Evolutionary conservation across 2,888 invertebrate species (phyloP).

Genomic region (Arrhopalites spinosus): DNA sequence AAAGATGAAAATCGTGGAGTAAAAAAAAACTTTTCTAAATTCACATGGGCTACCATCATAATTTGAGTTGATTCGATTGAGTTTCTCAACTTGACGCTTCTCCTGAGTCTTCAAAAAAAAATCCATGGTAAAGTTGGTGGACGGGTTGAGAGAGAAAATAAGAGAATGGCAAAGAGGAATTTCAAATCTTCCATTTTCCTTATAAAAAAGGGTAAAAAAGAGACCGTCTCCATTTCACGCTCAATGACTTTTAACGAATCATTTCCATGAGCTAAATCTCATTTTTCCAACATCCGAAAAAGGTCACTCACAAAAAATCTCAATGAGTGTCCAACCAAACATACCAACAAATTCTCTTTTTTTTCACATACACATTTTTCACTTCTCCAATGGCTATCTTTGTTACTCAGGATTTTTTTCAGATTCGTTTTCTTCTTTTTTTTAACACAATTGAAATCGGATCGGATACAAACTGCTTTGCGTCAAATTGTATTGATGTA

Average conservation of each 20-base stretch:
- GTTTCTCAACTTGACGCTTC: conserved; percentile 37
- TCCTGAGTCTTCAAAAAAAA: conserved; percentile 34
- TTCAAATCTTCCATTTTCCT: conserved; percentile 17
- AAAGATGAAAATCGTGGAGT: background rate
- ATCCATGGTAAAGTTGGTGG: conserved; percentile 31
- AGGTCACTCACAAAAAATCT: too few relatives aligned
- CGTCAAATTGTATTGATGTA: too few relatives aligned
- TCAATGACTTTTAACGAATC: conserved; percentile 1
- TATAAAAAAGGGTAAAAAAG: background rate
- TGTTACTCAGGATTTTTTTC: too few relatives aligned
- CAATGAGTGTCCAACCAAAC: too few relatives aligned
- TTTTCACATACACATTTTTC: too few relatives aligned
- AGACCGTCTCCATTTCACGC: background rate
- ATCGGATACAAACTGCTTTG: too few relatives aligned
- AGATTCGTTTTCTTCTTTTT: too few relatives aligned
- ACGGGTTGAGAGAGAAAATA: background rate
- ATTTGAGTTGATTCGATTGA: conserved; percentile 42
- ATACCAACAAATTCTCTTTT: too few relatives aligned
- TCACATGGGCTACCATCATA: conserved; percentile 38
- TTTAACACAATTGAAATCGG: too few relatives aligned
- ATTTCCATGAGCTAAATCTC: background rate
- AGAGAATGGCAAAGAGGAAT: conserved; percentile 6
- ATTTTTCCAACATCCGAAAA: background rate
- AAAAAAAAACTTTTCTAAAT: background rate
- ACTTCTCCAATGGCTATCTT: too few relatives aligned